Evolutionary conservation across 2,888 invertebrate genomes (phyloP), one percentile per base, ranked within the genome.

Genomic region (Cancer borealis): DNA sequence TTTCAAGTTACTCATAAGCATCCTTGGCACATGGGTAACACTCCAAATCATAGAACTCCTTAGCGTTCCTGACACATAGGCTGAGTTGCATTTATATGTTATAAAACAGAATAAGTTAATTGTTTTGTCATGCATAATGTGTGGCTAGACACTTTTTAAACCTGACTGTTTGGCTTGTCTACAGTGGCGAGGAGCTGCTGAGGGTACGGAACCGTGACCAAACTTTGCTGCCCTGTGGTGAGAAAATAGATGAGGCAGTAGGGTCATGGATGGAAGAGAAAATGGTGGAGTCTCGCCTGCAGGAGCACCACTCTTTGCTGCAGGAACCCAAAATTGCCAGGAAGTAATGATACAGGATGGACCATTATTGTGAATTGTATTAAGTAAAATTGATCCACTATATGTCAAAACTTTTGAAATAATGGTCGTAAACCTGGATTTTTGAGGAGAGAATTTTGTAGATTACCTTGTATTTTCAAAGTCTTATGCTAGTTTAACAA

Each of bases 151-250:
- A 39, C 2, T 46, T 8, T 46, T n/a, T 87, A 17, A 39, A 17
- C 30, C n/a, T 89, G 8, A 89, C 3, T 47, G n/a, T 73, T 21
- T 49, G 54, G 5, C 21, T 92, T 4, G 26, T 91, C 54, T 73
- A 3, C 92, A 94, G 93, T 92, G 93, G 93, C 1, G 49, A 94
- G 47, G 49, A 45, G 26, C 46, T 94, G 47, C 88, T 94, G 39
- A 30, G 47, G 60, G 92, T 91, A 6, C 39, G 92, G n/a, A 49
- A 49, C 46, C 92, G 93, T 73, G 92, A 88, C 30, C 93, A 94
- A 60, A 47, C 54, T 47, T 26, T 94, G 30, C 54, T 92, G 26
- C 47, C 84, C 10, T 17, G 39, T 46, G 92, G 93, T 26, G 93
- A 88, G 45, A 94, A 94, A 79, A 66, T 88, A n/a, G 60, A 88